Percentiles rank a stretch among this genome's conserved stretches.
phyloP scores from a whole-genome alignment of 2,888 invertebrate genomes.

The Sphecodes monilicornis region DNA sequence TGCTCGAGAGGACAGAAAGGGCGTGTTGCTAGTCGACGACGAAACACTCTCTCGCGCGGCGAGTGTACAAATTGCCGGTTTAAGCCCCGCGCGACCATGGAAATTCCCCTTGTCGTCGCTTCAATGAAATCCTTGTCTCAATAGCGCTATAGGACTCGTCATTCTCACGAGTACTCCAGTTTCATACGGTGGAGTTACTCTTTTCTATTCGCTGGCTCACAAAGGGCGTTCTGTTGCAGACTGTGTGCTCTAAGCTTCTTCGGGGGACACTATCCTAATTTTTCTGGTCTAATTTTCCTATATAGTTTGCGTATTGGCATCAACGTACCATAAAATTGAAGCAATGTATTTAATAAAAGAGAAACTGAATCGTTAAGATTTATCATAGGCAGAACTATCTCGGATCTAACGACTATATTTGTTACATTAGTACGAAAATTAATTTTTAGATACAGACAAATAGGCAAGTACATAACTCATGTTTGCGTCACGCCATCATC shows the following conservation, averaged over 20 bases:
- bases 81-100: conserved; percentile 20
- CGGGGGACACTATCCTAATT: neutral
- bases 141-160: neutral
- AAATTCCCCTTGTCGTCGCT: conserved; percentile 27
- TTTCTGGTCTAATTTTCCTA: neutral
- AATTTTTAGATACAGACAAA: neutral
- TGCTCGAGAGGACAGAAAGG: conserved; percentile 54
- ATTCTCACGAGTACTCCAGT: neutral
- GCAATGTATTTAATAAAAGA: neutral
- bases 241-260: neutral
- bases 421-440: neutral
- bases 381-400: neutral
- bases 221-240: neutral
- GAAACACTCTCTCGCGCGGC: conserved; percentile 37
- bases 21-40: conserved; percentile 39
- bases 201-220: neutral
- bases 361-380: neutral
- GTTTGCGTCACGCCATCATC: neutral
- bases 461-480: neutral
- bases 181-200: neutral
- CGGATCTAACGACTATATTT: neutral
- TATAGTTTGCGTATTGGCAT: neutral
- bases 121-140: conserved; percentile 31
- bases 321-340: neutral
- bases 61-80: conserved; percentile 58